Base-by-base conservation (phyloP, 2,888 invertebrate genomes). In the Platerodrilus igneus region DNA sequence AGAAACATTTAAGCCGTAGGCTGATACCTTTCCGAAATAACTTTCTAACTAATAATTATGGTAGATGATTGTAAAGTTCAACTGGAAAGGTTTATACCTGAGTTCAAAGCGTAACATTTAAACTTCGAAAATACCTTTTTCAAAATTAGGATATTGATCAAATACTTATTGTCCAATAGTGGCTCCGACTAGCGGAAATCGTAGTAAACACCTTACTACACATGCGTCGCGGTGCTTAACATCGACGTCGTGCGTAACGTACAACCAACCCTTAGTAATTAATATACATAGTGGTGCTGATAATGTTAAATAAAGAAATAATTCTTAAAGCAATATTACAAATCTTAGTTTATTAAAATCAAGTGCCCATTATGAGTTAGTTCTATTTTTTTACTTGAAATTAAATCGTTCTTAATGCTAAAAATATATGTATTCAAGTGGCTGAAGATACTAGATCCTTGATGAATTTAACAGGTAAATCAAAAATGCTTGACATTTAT, bases 181-280 rank as follows among this genome's bases (percentile, higher is more conserved):
- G 39, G 36, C 48, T 45, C 50, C 46, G 37, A 28, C 48, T 48
- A 15, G 29, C 27, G 32, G 35, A 20, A 36, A 27, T 31, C 16
- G 31, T 41, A 45, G 22, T 28, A 31, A 25, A 14, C 22, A 41
- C 28, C 40, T 41, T 39, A 29, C 36, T 32, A 43, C 35, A 34
- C 34, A 37, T 44, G 53, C 47, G 47, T 51, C 50, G 50, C 42
- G 50, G 51, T 50, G 47, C 50, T 42, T 45, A 43, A 48, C 41
- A 52, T 51, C 52, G 54, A 52, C 51, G 48, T 46, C 48, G 50
- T 51, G 46, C 45, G 45, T 52, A 45, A 37, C 45, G 40, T 45
- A 45, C 41, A 45, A 45, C 45, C 45, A 45, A 45, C 41, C 37
- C 37, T 39, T 30, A 32, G 41, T 45, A 41, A n/a, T n/a, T n/a